phyloP scores from a whole-genome alignment of 1,140 invertebrate genomes.

The Coptotermes formosanus region DNA sequence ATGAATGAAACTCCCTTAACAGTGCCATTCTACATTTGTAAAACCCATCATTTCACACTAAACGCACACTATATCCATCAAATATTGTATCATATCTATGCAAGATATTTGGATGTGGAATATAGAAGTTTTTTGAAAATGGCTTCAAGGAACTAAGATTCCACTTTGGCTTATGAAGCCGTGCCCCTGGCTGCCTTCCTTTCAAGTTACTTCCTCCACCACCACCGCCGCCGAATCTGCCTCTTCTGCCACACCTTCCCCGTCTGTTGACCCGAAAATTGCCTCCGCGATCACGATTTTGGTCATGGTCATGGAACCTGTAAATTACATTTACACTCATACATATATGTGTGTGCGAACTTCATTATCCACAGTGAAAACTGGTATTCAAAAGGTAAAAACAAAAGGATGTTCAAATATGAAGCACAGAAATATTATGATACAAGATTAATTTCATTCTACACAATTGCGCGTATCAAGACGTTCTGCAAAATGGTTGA shows the following conservation, averaged over 20 bases:
- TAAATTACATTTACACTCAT: not conserved
- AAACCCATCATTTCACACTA: too few relatives aligned
- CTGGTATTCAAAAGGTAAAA: too few relatives aligned
- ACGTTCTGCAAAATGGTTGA: not conserved
- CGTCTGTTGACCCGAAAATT: not conserved
- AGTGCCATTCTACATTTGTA: too few relatives aligned
- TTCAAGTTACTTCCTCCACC: not conserved
- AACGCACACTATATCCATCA: too few relatives aligned
- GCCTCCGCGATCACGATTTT: not conserved
- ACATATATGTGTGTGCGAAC: too few relatives aligned
- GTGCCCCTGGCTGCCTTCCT: conserved; percentile 38
- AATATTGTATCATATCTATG: not conserved
- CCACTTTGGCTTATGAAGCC: conserved; percentile 24
- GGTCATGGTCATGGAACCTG: not conserved
- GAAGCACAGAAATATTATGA: not conserved
- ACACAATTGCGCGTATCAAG: not conserved
- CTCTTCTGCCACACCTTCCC: not conserved
- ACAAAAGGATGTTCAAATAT: too few relatives aligned
- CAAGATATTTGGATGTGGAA: not conserved
- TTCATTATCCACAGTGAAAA: too few relatives aligned
- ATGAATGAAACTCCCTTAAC: too few relatives aligned
- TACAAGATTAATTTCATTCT: not conserved
- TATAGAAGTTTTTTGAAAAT: conserved; percentile 24
- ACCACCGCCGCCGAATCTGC: not conserved
- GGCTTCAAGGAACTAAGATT: not conserved